Conservation (phyloP, 2,888 invertebrate genomes). For the Orchesellides sinensis region DNA sequence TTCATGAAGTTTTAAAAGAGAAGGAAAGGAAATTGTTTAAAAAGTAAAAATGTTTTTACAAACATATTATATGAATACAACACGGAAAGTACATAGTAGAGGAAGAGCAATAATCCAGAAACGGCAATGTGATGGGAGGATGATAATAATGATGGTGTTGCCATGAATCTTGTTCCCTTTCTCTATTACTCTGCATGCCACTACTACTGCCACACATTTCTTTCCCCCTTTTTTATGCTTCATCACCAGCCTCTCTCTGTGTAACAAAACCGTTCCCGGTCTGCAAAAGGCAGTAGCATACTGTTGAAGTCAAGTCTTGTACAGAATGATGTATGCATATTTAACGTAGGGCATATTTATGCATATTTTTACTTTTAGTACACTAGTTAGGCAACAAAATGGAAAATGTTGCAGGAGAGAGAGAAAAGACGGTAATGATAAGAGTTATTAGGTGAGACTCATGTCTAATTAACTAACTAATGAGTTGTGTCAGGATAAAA, state of each 20-base stretch:
- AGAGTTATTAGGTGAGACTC: conserved; percentile 66
- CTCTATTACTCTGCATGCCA: background rate
- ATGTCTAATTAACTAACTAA: conserved; percentile 67
- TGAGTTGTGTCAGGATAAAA: conserved; percentile 64
- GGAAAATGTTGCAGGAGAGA: background rate
- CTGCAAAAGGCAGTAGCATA: too few relatives aligned
- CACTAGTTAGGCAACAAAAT: background rate
- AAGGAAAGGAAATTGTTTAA: background rate
- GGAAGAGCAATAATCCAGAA: conserved; percentile 13
- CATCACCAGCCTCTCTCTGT: conserved; percentile 30
- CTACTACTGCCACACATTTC: background rate
- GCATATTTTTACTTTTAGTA: background rate
- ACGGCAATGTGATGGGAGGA: background rate
- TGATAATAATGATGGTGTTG: background rate
- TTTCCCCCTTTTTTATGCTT: conserved; percentile 54
- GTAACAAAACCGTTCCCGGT: too few relatives aligned
- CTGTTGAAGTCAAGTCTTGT: too few relatives aligned
- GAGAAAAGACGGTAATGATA: conserved; percentile 23
- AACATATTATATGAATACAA: background rate
- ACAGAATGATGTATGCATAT: background rate
- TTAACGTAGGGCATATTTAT: background rate
- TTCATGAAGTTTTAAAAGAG: background rate
- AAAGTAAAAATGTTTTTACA: conserved; percentile 23
- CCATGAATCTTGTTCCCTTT: background rate
- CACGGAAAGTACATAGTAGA: background rate